Conservation (phyloP, 2,888 invertebrate genomes). For the Spatulosminthurus flaviceps region DNA sequence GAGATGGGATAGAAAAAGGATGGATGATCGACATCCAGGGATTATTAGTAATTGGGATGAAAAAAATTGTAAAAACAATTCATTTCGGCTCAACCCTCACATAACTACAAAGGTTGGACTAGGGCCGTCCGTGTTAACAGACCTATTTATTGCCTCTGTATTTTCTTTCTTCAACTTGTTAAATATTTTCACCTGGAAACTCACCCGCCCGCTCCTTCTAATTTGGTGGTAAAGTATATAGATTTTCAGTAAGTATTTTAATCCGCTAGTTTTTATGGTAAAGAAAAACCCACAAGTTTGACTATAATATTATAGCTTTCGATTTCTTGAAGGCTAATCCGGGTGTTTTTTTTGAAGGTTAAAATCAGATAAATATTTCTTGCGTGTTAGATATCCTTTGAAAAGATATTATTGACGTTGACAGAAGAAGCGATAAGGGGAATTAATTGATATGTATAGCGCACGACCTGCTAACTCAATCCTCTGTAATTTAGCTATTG, state of each 20-base stretch:
- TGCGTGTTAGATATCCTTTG: no score
- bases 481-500: no score
- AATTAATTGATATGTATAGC: background rate
- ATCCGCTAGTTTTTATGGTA: no score
- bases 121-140: constrained; percentile 43
- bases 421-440: background rate
- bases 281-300: no score
- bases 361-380: no score
- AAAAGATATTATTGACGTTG: background rate
- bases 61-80: constrained; percentile 15
- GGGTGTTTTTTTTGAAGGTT: no score
- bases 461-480: no score
- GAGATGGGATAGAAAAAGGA: constrained; percentile 4
- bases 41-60: background rate
- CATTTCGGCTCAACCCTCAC: constrained; percentile 16
- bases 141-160: constrained; percentile 43
- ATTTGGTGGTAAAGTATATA: no score
- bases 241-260: no score
- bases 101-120: constrained; percentile 40
- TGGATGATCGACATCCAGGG: background rate
- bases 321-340: no score
- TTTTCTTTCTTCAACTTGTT: constrained; percentile 29
- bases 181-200: constrained; percentile 8
- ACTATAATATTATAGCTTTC: no score
- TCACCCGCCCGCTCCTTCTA: no score